Conservation (phyloP, 2,113 vertebrate species). For the Lasiurus cinereus region DNA sequence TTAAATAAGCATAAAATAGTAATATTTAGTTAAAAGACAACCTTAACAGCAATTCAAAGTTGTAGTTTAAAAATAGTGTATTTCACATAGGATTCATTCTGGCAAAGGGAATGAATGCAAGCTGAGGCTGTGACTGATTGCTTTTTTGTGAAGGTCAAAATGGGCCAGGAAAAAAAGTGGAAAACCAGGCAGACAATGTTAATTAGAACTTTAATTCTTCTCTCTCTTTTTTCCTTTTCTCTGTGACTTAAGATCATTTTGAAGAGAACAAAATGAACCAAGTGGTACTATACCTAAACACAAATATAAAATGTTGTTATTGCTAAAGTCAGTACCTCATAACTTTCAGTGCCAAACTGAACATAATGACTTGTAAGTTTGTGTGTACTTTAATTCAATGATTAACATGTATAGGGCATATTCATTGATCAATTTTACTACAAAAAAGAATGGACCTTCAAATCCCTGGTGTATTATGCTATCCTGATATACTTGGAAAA, state of each 20-base stretch:
- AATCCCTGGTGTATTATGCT: background rate
- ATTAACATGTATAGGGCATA: background rate
- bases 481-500: background rate
- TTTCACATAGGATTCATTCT: background rate
- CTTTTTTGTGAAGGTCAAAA: background rate
- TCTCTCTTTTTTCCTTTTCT: background rate
- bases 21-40: background rate
- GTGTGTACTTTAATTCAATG: background rate
- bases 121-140: background rate
- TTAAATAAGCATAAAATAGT: background rate
- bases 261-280: background rate
- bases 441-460: background rate
- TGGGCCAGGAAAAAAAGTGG: background rate
- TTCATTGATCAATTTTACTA: background rate
- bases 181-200: background rate
- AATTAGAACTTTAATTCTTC: background rate
- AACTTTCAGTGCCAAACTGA: background rate
- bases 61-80: background rate
- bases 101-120: background rate
- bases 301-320: background rate
- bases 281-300: background rate
- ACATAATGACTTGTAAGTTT: background rate
- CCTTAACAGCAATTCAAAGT: background rate
- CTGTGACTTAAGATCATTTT: background rate
- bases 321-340: background rate